Percentiles rank a stretch among this genome's conserved stretches.
These are phyloP conservation scores for Lamprotornis superbus DNA, from an alignment of 2,113 vertebrate species.

Conservation along the genomic window DNA sequence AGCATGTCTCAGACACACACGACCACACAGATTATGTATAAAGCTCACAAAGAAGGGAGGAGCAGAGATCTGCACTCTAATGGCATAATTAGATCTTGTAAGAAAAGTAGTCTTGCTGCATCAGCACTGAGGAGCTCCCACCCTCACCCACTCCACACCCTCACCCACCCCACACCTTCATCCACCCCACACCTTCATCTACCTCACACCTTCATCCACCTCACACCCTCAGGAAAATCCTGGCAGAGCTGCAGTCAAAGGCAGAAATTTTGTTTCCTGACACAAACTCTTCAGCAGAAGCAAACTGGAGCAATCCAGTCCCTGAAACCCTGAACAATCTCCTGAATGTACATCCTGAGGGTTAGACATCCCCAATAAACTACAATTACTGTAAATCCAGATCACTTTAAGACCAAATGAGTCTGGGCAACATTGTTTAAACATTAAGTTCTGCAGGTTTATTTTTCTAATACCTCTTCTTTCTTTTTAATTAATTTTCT, in stretches of 20 bases:
- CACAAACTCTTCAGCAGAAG: neutral
- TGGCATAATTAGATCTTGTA: neutral
- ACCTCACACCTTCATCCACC: neutral
- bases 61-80: neutral
- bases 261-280: neutral
- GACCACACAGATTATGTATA: neutral
- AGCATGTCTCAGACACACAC: neutral
- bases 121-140: neutral
- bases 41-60: neutral
- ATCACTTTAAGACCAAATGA: neutral
- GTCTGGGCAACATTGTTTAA: neutral
- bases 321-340: neutral
- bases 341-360: neutral
- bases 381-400: neutral
- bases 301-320: neutral
- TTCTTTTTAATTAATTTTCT: constrained; percentile 8
- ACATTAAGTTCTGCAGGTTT: neutral
- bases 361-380: constrained; percentile 9
- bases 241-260: neutral
- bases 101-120: neutral
- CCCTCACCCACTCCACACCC: neutral
- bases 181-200: too few species aligned
- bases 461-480: neutral
- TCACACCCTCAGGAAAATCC: neutral
- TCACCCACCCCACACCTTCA: neutral